Evolutionary conservation across 2,888 invertebrate species (phyloP).

Genomic region (Heliconius aoede): DNA sequence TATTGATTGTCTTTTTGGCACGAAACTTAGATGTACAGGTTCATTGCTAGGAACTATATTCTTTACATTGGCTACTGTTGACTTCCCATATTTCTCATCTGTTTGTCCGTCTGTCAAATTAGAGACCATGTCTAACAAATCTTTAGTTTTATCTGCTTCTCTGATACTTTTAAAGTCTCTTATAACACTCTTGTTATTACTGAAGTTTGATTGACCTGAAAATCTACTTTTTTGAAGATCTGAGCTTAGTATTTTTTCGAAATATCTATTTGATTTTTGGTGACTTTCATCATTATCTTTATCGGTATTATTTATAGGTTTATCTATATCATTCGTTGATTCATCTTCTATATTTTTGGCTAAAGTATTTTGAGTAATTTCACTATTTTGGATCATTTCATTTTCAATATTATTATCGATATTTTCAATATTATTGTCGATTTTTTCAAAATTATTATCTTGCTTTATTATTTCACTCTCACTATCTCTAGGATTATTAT

Average conservation of each 20-base stretch:
- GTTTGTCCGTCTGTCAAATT: constrained; percentile 60
- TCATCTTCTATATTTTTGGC: constrained; percentile 41
- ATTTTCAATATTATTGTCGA: constrained; percentile 8
- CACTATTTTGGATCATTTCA: constrained; percentile 5
- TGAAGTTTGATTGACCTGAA: constrained; percentile 39
- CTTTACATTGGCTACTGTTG: not conserved
- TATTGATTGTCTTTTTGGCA: constrained; percentile 59
- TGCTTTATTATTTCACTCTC: constrained; percentile 14
- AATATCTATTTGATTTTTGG: constrained; percentile 47
- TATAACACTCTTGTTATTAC: constrained; percentile 38
- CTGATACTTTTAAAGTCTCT: constrained; percentile 52
- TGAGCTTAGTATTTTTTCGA: constrained; percentile 51
- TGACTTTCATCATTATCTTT: constrained; percentile 34
- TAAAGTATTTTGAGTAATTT: not conserved
- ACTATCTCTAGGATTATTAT: constrained; percentile 48
- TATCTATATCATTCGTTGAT: constrained; percentile 48
- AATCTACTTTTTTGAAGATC: constrained; percentile 42
- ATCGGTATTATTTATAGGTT: too few relatives aligned
- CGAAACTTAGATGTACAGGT: constrained; percentile 54
- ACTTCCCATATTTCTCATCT: constrained; percentile 41
- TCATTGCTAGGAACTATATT: constrained; percentile 38
- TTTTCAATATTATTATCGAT: constrained; percentile 20
- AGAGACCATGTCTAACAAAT: constrained; percentile 66
- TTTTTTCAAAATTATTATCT: not conserved
- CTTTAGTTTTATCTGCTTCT: constrained; percentile 65